Evolutionary conservation across 2,113 vertebrate genomes (phyloP).

Genomic region (Synchiropus splendidus): DNA sequence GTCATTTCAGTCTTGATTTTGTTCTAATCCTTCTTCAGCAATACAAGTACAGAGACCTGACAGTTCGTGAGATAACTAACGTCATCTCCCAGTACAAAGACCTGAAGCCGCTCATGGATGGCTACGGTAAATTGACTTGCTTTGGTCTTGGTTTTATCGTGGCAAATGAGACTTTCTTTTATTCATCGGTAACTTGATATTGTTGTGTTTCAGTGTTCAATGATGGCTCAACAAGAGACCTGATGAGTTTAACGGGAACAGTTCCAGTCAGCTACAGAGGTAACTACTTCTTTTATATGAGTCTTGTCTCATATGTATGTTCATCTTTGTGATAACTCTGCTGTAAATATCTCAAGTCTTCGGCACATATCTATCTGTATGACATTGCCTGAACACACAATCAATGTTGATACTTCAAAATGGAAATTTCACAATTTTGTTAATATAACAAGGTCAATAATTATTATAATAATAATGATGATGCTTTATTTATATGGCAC

Average conservation of each 20-base stretch:
- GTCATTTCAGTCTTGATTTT: background rate
- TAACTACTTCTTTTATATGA: conserved; percentile 31
- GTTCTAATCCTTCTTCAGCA: conserved; percentile 71
- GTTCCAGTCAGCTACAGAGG: conserved; percentile 96
- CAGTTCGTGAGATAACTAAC: conserved; percentile 85
- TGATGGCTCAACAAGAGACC: conserved; percentile 85
- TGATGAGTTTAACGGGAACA: conserved; percentile 94
- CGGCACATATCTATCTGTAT: no score
- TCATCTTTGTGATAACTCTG: background rate
- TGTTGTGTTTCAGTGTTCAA: conserved; percentile 82
- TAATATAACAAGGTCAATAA: no score
- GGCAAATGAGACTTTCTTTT: background rate
- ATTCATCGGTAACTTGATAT: conserved; percentile 10
- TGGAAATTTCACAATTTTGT: no score
- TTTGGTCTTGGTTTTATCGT: background rate
- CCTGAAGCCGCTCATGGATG: conserved; percentile 92
- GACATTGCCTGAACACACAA: no score
- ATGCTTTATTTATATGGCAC: no score
- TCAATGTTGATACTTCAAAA: no score
- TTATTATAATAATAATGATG: no score
- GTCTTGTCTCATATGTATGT: background rate
- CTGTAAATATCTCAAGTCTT: background rate
- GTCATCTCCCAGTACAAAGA: conserved; percentile 94
- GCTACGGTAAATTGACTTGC: conserved; percentile 74
- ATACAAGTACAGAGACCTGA: conserved; percentile 96